Evolutionary conservation across 2,113 vertebrate genomes (phyloP), one percentile per base, ranked within the genome.

Genomic region (Prunella fulvescens): DNA sequence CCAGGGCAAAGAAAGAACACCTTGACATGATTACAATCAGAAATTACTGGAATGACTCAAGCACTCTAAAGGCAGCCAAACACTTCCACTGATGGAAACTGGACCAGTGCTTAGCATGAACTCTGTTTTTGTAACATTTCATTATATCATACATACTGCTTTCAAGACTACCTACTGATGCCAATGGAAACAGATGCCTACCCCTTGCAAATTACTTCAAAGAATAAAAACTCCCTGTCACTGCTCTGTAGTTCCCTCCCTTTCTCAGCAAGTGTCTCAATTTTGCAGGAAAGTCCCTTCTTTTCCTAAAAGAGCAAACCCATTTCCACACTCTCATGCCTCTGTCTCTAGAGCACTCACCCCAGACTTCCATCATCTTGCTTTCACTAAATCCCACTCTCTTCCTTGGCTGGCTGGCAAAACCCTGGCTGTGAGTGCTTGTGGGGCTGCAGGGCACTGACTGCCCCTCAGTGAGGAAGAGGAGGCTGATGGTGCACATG

Each of bases 381-480:
- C 37, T 87, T 65, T 76, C 57, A 33, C 18, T 57, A 62, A 61
- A 80, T 18, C 33, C 45, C 3, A 3, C 14, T 53, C 53, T 44
- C 0, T 19, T 81, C 53, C 71, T 79, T 35, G 29, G 16, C 23
- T 25, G 5, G 11, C 48, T 19, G 37, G 10, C 11, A 29, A 56
- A 73, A 5, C 24, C 23, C 58, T 45, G 61, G 42, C 7, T 14
- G 39, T 28, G 47, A n/a, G 14, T 12, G 56, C 33, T 24, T 5
- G 19, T 22, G 72, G 28, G 26, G 35, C 1, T 42, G 20, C 1
- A 66, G 14, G 1, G 7, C 3, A 8, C 35, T 5, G 16, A 23
- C 20, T 17, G 6, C 7, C 37, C 3, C 31, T 33, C 54, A 5
- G 25, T 1, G 1, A 25, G 31, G 50, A 24, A 35, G 19, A 4